These are phyloP conservation scores for Orius insidiosus DNA, from an alignment of 1,140 invertebrate genomes.

Conservation along the genomic window DNA sequence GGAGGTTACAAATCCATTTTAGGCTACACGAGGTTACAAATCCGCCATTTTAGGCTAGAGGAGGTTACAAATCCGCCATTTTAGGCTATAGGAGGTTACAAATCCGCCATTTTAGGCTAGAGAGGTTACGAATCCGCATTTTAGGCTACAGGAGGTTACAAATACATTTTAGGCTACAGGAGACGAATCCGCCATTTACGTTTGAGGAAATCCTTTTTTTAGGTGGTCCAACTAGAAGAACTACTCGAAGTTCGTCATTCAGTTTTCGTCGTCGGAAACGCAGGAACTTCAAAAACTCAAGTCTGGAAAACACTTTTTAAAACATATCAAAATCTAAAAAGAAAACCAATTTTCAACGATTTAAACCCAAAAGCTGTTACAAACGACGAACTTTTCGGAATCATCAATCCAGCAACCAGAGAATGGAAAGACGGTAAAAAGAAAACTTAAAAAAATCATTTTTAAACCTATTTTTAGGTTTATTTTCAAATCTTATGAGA, in stretches of 20 bases:
- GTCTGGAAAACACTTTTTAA: slow-evolving; percentile 85
- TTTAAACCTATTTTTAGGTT: slow-evolving; percentile 44
- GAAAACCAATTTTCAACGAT: slow-evolving; percentile 79
- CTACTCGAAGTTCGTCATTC: slow-evolving; percentile 89
- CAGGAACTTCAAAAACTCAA: slow-evolving; percentile 88
- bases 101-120: too few species aligned
- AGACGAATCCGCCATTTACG: too few species aligned
- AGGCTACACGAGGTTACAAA: too few species aligned
- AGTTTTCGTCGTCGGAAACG: slow-evolving; percentile 86
- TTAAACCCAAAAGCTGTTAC: slow-evolving; percentile 93
- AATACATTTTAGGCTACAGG: too few species aligned
- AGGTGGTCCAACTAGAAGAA: slow-evolving; percentile 89
- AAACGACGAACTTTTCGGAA: slow-evolving; percentile 94
- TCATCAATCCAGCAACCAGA: slow-evolving; percentile 87
- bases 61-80: too few species aligned
- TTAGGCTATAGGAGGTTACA: too few species aligned
- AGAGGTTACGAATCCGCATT: too few species aligned
- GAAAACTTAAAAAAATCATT: slow-evolving; percentile 44
- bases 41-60: too few species aligned
- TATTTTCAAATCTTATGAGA: slow-evolving; percentile 92
- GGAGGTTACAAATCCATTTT: too few species aligned
- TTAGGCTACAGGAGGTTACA: too few species aligned
- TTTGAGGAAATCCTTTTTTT: too few species aligned
- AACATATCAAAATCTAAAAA: slow-evolving; percentile 79
- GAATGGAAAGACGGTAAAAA: slow-evolving; percentile 86